Evolutionary conservation across 1,140 invertebrate species (phyloP).

Genomic region (Trichonephila inaurata): DNA sequence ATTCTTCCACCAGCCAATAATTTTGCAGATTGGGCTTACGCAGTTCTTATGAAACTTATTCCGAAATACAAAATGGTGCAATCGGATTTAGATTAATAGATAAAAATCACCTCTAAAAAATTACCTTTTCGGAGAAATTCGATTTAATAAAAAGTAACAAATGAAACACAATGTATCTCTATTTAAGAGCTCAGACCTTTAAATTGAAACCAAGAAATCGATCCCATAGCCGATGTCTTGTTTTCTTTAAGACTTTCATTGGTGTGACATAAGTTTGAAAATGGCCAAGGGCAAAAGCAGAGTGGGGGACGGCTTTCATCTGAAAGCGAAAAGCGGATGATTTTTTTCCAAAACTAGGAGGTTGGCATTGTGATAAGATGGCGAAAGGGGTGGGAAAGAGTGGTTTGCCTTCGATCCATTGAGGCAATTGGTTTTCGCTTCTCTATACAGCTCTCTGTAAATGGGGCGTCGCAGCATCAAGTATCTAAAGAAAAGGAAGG

Average conservation of each 20-base stretch:
- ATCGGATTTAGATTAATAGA: too few relatives aligned
- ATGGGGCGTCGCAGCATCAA: constrained; percentile 40
- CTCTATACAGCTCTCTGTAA: constrained; percentile 45
- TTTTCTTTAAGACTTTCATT: background rate
- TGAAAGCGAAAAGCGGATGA: constrained; percentile 10
- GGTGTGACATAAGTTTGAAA: constrained; percentile 12
- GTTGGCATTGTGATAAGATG: constrained; percentile 63
- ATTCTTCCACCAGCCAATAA: too few relatives aligned
- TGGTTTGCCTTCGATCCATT: constrained; percentile 67
- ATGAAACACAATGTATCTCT: background rate
- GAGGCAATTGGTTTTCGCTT: constrained; percentile 74
- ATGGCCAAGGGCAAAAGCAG: background rate
- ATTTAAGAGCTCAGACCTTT: background rate
- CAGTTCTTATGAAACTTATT: too few relatives aligned
- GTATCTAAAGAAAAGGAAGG: constrained; percentile 37
- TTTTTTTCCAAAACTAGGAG: background rate
- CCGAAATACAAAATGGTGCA: too few relatives aligned
- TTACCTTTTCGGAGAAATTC: background rate
- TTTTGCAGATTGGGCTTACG: too few relatives aligned
- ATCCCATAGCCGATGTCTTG: background rate
- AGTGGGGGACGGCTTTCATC: background rate
- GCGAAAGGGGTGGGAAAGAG: constrained; percentile 55
- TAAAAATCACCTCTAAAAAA: background rate
- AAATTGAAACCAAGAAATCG: background rate
- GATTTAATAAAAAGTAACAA: background rate